phyloP scores from a whole-genome alignment of 1,140 invertebrate species.

The honey bee (Apis mellifera) region DNA sequence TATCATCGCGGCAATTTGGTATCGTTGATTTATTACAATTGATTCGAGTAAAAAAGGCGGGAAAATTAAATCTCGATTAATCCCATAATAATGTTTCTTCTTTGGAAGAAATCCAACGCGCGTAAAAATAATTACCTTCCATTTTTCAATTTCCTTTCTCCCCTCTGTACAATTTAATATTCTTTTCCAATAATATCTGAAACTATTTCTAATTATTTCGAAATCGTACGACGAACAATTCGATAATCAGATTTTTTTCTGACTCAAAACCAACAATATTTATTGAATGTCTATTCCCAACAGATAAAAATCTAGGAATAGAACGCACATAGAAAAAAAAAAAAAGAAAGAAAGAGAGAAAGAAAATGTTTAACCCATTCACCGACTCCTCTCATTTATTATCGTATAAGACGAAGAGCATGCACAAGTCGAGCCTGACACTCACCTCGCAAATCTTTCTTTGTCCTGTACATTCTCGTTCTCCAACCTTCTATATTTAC shows the following conservation, averaged over 20 bases:
- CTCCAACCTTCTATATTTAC: constrained; percentile 93
- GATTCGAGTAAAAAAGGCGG: too few relatives aligned
- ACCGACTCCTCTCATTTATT: constrained; percentile 34
- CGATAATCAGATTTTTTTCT: background rate
- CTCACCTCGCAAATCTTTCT: constrained; percentile 95
- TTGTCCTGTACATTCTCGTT: constrained; percentile 97
- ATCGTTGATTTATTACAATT: too few relatives aligned
- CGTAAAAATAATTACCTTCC: too few relatives aligned
- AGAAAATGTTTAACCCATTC: constrained; percentile 37
- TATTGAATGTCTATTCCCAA: too few relatives aligned
- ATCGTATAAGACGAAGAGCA: constrained; percentile 30
- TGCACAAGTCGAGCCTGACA: constrained; percentile 62
- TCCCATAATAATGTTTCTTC: too few relatives aligned
- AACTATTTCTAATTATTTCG: too few relatives aligned
- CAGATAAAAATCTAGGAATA: background rate
- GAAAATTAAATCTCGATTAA: too few relatives aligned
- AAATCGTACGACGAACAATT: background rate
- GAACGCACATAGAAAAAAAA: constrained; percentile 24
- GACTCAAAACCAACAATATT: too few relatives aligned
- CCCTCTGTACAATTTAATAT: background rate
- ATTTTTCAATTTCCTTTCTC: too few relatives aligned
- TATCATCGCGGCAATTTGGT: too few relatives aligned
- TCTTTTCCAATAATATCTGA: background rate
- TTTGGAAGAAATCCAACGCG: too few relatives aligned
- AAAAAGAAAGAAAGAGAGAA: too few relatives aligned